phyloP scores from a whole-genome alignment of 2,888 invertebrate species.

The Alsophila aescularia region DNA sequence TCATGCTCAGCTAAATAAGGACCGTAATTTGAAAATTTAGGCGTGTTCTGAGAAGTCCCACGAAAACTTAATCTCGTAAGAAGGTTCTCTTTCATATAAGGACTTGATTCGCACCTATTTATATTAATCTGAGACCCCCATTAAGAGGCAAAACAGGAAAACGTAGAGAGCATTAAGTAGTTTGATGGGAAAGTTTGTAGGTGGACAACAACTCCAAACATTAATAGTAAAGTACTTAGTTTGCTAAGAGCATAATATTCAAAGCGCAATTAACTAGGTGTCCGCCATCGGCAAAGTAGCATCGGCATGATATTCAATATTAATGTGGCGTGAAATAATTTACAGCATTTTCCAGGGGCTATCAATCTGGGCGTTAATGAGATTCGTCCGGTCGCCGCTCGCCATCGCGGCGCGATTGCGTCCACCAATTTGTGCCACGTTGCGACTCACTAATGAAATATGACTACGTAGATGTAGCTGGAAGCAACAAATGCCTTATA shows the following conservation, averaged over 20 bases:
- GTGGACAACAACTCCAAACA: conserved; percentile 12
- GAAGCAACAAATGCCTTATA: conserved; percentile 37
- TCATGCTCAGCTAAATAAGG: conserved; percentile 11
- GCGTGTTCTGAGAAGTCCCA: conserved; percentile 7
- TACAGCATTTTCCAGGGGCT: conserved; percentile 74
- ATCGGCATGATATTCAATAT: conserved; percentile 69
- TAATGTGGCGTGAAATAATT: conserved; percentile 78
- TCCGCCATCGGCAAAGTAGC: conserved; percentile 40
- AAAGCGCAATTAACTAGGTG: conserved; percentile 45
- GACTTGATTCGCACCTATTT: conserved; percentile 7
- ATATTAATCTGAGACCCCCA: background rate
- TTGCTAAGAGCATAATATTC: conserved; percentile 16
- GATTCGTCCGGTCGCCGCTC: conserved; percentile 66
- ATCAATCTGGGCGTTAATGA: conserved; percentile 80
- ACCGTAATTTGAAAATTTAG: background rate
- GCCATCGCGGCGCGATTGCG: conserved; percentile 54
- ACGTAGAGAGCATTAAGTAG: conserved; percentile 6
- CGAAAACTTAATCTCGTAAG: background rate
- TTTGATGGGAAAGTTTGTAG: conserved; percentile 21
- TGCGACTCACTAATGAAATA: conserved; percentile 72
- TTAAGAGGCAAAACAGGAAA: conserved; percentile 15
- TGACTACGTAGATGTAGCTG: conserved; percentile 22
- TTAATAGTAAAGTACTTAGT: conserved; percentile 16
- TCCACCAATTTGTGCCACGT: conserved; percentile 75
- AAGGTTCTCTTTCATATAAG: background rate